phyloP scores from a whole-genome alignment of 2,113 vertebrate genomes.

The Alligator sinensis region DNA sequence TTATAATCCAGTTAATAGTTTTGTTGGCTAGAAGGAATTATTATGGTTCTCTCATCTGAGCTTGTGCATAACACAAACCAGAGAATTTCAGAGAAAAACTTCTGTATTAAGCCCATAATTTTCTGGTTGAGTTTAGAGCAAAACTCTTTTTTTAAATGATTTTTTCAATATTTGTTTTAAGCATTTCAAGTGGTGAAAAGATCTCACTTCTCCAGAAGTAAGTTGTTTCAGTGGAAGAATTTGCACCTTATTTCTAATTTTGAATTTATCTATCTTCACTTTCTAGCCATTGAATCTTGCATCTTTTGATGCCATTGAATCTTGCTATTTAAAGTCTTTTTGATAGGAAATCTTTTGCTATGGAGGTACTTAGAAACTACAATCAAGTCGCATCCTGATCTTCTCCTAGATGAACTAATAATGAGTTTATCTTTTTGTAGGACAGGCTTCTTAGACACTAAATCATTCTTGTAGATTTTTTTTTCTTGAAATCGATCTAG shows the following conservation, averaged over 20 bases:
- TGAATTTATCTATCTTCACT: not conserved
- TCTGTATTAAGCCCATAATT: not conserved
- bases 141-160: not conserved
- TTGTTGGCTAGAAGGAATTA: not conserved
- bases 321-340: not conserved
- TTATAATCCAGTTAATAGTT: not conserved
- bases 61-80: not conserved
- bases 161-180: not conserved
- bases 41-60: fast-evolving
- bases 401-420: not conserved
- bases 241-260: not conserved
- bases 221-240: not conserved
- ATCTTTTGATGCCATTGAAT: not conserved
- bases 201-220: not conserved
- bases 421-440: not conserved
- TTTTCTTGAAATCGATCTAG: not conserved
- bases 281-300: not conserved
- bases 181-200: not conserved
- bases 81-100: not conserved
- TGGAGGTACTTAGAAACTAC: not conserved
- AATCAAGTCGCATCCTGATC: not conserved
- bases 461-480: not conserved
- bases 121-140: not conserved
- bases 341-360: not conserved
- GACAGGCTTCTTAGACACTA: not conserved